Evolutionary conservation across 1,140 invertebrate genomes (phyloP), one percentile per base, ranked within the genome.

Genomic region (Belonocnema kinseyi): DNA sequence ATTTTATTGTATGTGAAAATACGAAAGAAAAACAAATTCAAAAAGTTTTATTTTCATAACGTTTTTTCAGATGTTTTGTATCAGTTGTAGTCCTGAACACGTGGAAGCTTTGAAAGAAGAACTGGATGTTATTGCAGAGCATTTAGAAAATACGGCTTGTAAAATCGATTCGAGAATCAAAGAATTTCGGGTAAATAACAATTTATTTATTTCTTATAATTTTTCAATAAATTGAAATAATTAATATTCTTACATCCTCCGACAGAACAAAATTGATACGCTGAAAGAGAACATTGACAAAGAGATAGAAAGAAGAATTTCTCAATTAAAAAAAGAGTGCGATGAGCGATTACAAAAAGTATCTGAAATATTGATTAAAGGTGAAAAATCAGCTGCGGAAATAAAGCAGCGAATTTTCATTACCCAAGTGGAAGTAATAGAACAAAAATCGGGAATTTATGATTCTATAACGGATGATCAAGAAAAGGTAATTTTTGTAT

Each of bases 51-150:
- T 52, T 40, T n/a, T 51, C n/a, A 21, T 21, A 75, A 61, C 50
- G 46, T 17, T 76, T 78, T 82, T 81, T 56, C 81, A 93, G 93
- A 92, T 91, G 77, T 93, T 93, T 82, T 94, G 93, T 82, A 40
- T n/a, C 85, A 86, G 52, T 14, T 94, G 93, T 81, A 93, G 92
- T 92, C 88, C 89, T 6, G 88, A 90, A 53, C 93, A 94, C 84
- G 86, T 94, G 58, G 88, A 90, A 17, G 92, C 93, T 79, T 90
- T 93, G 78, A 88, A 92, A 78, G 89, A 89, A 6, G 92, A 94
- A 83, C 89, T 94, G 13, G 85, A 86, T n/a, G 88, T 90, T 13
- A 92, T 94, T 51, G 75, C 90, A 10, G 91, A 91, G 76, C 92
- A 93, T 83, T 85, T 94, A 17, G 91, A 92, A 52, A 90, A 89